Evolutionary conservation across 2,797 vertebrate genomes (phyloP), one percentile per base, ranked within the genome.

Genomic region (Premnoplex brunnescens): DNA sequence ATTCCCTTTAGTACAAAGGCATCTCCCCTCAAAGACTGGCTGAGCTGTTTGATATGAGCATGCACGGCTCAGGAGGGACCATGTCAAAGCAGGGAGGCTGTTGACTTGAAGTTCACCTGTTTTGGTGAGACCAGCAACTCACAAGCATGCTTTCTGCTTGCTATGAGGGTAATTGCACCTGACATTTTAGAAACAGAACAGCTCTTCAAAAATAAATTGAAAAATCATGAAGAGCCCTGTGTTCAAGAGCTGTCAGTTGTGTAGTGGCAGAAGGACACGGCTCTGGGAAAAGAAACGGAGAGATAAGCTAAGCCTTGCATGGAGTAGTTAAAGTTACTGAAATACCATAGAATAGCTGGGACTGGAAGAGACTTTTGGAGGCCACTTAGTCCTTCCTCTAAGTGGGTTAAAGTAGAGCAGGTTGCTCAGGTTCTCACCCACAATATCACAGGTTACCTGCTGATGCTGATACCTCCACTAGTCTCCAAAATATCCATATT

Each of bases 151-250:
- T 94, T 79, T 76, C 71, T 87, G 23, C 60, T 24, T 68, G 43
- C 80, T 43, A 2, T 34, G 52, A 79, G 44, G 39, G 22, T 32
- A 84, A 58, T 74, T 64, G 32, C 73, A 72, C 36, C 34, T 52
- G 52, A 41, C 76, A 34, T 66, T 95, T 78, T 44, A 78, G 71
- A 84, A 49, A 10, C 44, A 64, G 60, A 71, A 60, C 13, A 77
- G 52, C 48, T 79, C 74, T 87, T 94, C 26, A 78, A 32, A 94
- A 91, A 41, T 7, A 43, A 74, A 36, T 27, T 36, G 67, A 76
- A 77, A 84, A 75, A n/a, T 52, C 18, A 7, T 8, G 3, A 43
- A 39, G 43, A 39, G 14, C 10, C 20, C 32, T 37, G 1, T 27
- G 14, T 79, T 89, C 36, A 56, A 79, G 81, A 75, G 60, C 85